phyloP scores from a whole-genome alignment of 2,797 vertebrate genomes.

The Micrastur ruficollis region DNA sequence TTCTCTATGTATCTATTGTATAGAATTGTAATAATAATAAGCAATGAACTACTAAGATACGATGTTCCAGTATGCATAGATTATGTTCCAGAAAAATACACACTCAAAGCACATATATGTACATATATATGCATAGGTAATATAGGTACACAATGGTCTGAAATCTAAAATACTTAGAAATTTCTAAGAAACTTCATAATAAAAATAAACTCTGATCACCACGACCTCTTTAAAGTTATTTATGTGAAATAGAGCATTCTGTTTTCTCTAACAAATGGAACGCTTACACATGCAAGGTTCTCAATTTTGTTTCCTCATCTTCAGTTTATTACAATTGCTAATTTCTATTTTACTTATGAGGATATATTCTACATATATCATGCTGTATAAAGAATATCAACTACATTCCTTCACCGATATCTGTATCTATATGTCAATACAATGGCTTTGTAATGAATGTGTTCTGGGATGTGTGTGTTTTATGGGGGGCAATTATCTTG shows the following conservation, averaged over 20 bases:
- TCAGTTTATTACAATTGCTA: neutral
- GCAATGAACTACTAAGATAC: neutral
- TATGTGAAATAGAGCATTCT: neutral
- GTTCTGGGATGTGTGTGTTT: constrained; percentile 22
- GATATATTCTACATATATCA: neutral
- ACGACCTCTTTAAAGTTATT: neutral
- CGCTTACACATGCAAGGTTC: neutral
- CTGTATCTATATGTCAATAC: constrained; percentile 57
- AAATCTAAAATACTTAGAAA: neutral
- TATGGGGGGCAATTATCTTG: constrained; percentile 51
- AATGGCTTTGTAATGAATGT: constrained; percentile 51
- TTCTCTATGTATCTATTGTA: neutral
- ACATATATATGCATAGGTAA: neutral
- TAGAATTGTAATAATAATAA: neutral
- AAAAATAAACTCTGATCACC: neutral
- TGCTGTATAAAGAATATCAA: constrained; percentile 4
- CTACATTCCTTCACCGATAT: constrained; percentile 27
- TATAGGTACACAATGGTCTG: neutral
- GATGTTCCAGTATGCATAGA: neutral
- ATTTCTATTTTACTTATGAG: constrained; percentile 7
- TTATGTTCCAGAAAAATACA: neutral
- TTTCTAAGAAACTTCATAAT: neutral
- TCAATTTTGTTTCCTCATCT: constrained; percentile 20
- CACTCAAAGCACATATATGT: neutral
- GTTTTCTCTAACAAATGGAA: neutral